Conservation (phyloP, 1,140 invertebrate species). For the Trypoxylus dichotomus region DNA sequence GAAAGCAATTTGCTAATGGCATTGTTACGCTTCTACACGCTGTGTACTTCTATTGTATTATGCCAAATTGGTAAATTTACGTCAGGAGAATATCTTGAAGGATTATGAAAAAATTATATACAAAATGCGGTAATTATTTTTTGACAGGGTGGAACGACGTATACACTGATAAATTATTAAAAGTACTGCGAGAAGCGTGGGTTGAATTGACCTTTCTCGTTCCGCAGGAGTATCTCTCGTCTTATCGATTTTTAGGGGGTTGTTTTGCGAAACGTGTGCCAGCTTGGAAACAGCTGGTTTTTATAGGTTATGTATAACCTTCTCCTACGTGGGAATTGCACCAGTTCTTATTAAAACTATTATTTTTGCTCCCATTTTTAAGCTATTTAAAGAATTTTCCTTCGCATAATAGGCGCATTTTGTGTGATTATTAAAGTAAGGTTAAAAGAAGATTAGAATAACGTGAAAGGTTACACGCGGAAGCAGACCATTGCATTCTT, state of each 20-base stretch:
- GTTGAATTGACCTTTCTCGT: background rate
- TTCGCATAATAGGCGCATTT: no score
- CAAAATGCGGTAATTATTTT: background rate
- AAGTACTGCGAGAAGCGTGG: background rate
- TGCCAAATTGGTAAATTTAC: background rate
- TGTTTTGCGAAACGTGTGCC: background rate
- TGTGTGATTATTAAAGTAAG: no score
- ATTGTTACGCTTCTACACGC: background rate
- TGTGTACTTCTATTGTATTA: background rate
- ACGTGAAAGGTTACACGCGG: no score
- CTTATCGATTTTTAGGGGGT: background rate
- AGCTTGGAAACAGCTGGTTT: background rate
- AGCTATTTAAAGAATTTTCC: no score
- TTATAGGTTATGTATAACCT: background rate
- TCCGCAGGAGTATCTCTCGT: background rate
- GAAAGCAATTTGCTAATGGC: slow-evolving; percentile 14
- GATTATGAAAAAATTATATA: background rate
- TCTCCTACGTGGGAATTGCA: background rate
- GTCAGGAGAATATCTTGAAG: background rate
- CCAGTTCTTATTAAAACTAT: no score
- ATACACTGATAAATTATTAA: background rate
- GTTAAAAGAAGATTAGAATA: no score
- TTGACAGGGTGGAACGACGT: background rate
- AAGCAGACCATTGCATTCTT: no score
- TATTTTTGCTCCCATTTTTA: no score